Percentiles rank a stretch among this genome's conserved stretches.
These are phyloP conservation scores for Tichodroma muraria DNA, from an alignment of 2,113 vertebrate species.

Conservation along the genomic window DNA sequence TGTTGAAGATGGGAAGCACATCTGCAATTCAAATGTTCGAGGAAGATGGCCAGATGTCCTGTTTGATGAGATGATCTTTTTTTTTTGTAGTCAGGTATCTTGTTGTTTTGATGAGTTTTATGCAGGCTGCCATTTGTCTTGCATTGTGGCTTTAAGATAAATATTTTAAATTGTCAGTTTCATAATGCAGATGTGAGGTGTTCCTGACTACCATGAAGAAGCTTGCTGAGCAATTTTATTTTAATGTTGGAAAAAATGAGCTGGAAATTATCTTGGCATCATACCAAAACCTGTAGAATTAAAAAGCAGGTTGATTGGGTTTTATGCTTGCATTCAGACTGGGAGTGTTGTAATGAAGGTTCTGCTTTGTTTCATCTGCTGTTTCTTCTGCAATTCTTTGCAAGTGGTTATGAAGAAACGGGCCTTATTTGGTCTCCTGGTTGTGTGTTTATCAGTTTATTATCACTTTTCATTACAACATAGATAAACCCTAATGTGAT, in stretches of 20 bases:
- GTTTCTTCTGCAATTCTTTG: background rate
- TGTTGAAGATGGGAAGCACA: background rate
- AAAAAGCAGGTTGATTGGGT: slow-evolving; percentile 8
- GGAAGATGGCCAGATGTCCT: background rate
- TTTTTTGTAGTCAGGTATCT: background rate
- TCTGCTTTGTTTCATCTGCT: background rate
- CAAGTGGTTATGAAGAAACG: background rate
- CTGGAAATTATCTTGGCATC: slow-evolving; percentile 23
- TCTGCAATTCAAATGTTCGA: background rate
- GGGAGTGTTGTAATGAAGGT: background rate
- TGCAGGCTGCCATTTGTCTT: background rate
- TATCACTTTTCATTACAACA: background rate
- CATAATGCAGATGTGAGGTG: background rate
- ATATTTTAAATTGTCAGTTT: background rate
- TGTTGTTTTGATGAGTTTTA: background rate
- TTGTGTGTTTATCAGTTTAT: background rate
- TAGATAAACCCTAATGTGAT: background rate
- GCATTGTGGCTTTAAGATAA: background rate
- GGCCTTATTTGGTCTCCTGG: background rate
- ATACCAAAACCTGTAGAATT: background rate
- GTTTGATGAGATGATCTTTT: background rate
- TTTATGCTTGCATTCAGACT: background rate
- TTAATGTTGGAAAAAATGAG: background rate
- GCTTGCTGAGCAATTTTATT: background rate
- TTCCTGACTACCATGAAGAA: background rate